Evolutionary conservation across 2,113 vertebrate genomes (phyloP).

Genomic region (Halichoeres trimaculatus): DNA sequence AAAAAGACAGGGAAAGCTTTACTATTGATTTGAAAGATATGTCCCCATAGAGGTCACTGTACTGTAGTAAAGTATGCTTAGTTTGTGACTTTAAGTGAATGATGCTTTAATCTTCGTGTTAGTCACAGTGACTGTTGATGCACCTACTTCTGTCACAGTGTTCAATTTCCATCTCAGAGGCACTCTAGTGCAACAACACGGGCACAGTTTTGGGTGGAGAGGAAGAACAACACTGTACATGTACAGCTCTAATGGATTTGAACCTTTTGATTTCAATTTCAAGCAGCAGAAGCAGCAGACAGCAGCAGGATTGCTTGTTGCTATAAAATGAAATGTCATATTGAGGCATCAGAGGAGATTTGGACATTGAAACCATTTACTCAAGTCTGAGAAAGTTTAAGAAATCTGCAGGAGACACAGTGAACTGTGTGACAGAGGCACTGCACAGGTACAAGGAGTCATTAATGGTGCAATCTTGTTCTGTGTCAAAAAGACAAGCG

Average conservation of each 20-base stretch:
- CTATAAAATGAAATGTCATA: conserved; percentile 73
- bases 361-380: conserved; percentile 22
- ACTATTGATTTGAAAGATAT: too few relatives aligned
- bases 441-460: conserved; percentile 61
- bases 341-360: conserved; percentile 37
- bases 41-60: too few relatives aligned
- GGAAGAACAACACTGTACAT: not conserved
- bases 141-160: conserved; percentile 11
- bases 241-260: conserved; percentile 41
- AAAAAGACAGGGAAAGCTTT: too few relatives aligned
- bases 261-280: conserved; percentile 49
- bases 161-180: conserved; percentile 34
- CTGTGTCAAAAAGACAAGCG: conserved; percentile 29
- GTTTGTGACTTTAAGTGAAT: not conserved
- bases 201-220: conserved; percentile 1
- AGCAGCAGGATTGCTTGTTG: conserved; percentile 49
- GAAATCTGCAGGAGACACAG: conserved; percentile 26
- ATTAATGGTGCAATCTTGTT: conserved; percentile 67
- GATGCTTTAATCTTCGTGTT: not conserved
- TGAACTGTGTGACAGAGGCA: conserved; percentile 46
- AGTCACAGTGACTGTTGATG: conserved; percentile 12
- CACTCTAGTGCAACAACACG: conserved; percentile 6
- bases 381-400: conserved; percentile 19
- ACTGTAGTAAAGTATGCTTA: too few relatives aligned
- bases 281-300: conserved; percentile 40